Conservation (phyloP, 1,140 invertebrate species). For the Myzus persicae region DNA sequence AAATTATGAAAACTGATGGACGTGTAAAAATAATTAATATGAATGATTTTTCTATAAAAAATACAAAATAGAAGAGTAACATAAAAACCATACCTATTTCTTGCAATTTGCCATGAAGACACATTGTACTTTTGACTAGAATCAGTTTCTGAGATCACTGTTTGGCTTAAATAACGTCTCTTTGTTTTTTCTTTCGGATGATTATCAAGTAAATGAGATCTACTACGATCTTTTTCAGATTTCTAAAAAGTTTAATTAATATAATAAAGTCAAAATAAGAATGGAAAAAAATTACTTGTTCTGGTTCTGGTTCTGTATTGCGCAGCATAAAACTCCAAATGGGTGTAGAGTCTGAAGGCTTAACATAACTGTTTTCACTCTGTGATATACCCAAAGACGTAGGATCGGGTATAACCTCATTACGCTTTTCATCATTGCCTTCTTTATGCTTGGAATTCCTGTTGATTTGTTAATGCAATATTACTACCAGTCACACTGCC, state of each 20-base stretch:
- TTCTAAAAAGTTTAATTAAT: conserved; percentile 4
- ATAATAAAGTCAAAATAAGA: background rate
- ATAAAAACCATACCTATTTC: conserved; percentile 4
- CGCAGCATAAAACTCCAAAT: conserved; percentile 57
- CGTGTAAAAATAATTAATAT: background rate
- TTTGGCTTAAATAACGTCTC: conserved; percentile 49
- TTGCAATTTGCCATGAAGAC: conserved; percentile 41
- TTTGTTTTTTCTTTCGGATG: conserved; percentile 54
- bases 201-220: conserved; percentile 44
- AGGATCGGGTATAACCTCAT: conserved; percentile 36
- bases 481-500: background rate
- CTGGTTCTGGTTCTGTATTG: conserved; percentile 51
- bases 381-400: conserved; percentile 50
- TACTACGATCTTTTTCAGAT: conserved; percentile 51
- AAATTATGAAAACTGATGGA: background rate
- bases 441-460: conserved; percentile 54
- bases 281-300: background rate
- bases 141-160: conserved; percentile 24
- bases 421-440: conserved; percentile 45
- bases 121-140: conserved; percentile 42
- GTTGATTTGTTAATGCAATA: background rate
- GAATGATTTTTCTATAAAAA: background rate
- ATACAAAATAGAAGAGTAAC: background rate
- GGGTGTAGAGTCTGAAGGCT: conserved; percentile 44
- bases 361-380: conserved; percentile 53